Evolutionary conservation across 2,797 vertebrate genomes (phyloP).

Genomic region (Gallinago solitaria): DNA sequence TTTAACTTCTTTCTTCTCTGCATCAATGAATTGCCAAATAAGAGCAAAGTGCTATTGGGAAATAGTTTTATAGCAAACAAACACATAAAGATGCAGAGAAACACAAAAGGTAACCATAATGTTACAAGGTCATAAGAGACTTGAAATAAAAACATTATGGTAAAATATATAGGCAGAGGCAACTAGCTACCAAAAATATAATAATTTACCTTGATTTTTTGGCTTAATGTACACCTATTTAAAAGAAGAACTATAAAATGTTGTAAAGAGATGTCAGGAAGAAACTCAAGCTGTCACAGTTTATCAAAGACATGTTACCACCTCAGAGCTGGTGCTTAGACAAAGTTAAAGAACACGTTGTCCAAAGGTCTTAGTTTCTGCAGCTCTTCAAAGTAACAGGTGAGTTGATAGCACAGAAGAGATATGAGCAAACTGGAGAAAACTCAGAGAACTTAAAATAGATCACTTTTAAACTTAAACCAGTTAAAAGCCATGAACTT

Average conservation of each 20-base stretch:
- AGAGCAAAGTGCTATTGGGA: not conserved
- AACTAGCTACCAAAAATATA: not conserved
- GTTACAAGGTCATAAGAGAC: not conserved
- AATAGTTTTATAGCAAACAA: not conserved
- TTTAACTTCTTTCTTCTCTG: slow-evolving; percentile 12
- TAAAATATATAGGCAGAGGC: not conserved
- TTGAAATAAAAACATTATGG: not conserved
- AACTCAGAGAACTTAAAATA: not conserved
- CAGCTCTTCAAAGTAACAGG: not conserved
- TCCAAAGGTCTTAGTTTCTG: not conserved
- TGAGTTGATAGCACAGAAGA: not conserved
- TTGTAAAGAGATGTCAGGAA: not conserved
- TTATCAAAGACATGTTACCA: not conserved
- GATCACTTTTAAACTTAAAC: not conserved
- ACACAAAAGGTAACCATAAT: not conserved
- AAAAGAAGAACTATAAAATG: not conserved
- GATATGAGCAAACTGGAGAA: not conserved
- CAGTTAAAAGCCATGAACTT: not conserved
- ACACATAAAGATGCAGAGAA: not conserved
- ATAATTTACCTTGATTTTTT: not conserved
- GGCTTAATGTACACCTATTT: not conserved
- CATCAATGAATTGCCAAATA: not conserved
- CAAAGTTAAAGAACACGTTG: not conserved
- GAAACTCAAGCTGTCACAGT: not conserved
- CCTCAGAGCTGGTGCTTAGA: not conserved